A percentile compares a stretch with the other conserved stretches of the same genome.
Evolutionary conservation across 2,797 vertebrate genomes (phyloP).

Genomic region (Spinus olivaceus): DNA sequence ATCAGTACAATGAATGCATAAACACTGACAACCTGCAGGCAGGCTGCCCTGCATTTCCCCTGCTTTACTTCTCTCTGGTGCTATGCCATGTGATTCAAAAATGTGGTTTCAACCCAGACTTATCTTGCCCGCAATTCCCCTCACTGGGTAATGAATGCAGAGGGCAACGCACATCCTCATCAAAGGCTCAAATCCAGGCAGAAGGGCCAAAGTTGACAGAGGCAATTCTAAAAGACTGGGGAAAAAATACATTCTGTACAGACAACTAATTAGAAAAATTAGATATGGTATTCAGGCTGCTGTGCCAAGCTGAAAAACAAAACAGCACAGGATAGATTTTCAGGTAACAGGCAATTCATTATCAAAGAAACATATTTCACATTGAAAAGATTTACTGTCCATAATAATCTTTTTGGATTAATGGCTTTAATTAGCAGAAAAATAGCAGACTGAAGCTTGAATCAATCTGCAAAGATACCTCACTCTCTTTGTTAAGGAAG

Average conservation of each 20-base stretch:
- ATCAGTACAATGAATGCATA: not conserved
- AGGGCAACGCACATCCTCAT: not conserved
- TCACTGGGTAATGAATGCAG: not conserved
- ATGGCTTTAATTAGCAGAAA: slow-evolving; percentile 39
- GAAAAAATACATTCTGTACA: not conserved
- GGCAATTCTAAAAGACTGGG: not conserved
- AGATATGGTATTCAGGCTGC: not conserved
- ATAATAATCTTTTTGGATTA: not conserved
- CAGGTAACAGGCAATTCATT: slow-evolving; percentile 6
- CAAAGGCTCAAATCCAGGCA: not conserved
- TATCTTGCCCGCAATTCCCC: not conserved
- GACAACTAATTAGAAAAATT: slow-evolving; percentile 22
- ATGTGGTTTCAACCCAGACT: not conserved
- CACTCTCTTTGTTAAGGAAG: not conserved
- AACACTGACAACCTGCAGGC: not conserved
- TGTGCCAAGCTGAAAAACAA: not conserved
- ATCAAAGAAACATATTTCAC: not conserved
- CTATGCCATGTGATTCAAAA: not conserved
- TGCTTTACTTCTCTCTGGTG: not conserved
- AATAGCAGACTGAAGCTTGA: not conserved
- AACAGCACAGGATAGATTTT: not conserved
- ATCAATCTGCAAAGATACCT: not conserved
- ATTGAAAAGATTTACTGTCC: slow-evolving; percentile 12
- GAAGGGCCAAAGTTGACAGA: not conserved
- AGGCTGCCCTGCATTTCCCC: not conserved